Evolutionary conservation across 2,888 invertebrate species (phyloP), one percentile per base, ranked within the genome.

Genomic region (Tortrix viridana): DNA sequence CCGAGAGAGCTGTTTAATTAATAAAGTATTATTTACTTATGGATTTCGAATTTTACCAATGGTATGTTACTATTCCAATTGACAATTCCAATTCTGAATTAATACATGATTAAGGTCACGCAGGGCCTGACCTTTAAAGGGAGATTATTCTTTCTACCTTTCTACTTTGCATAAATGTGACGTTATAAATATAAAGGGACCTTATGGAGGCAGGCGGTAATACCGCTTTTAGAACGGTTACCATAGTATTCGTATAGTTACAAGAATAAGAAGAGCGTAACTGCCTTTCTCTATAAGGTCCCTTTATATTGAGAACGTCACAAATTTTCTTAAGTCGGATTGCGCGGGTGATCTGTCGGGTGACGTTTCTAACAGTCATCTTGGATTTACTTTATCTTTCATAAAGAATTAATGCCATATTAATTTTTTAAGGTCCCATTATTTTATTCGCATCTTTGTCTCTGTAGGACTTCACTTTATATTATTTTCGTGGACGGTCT

Each of bases 151-250:
- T 52, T 52, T 37, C 50, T 38, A 50, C 38, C 50, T 52, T 52
- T 44, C 56, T 41, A 43, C 63, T 63, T 63, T 47, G 63, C 63
- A 63, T 63, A 47, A 58, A 57, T 58, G n/a, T n/a, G n/a, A n/a
- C n/a, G n/a, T n/a, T n/a, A n/a, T n/a, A n/a, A n/a, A n/a, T n/a
- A n/a, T n/a, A n/a, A n/a, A n/a, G n/a, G n/a, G n/a, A n/a, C n/a
- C n/a, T n/a, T n/a, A n/a, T n/a, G n/a, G n/a, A n/a, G n/a, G n/a
- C n/a, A n/a, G n/a, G n/a, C n/a, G n/a, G n/a, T n/a, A n/a, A n/a
- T n/a, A n/a, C n/a, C n/a, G n/a, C n/a, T n/a, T n/a, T n/a, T n/a
- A n/a, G n/a, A n/a, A n/a, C n/a, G n/a, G n/a, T n/a, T n/a, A n/a
- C n/a, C n/a, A n/a, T n/a, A n/a, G n/a, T n/a, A n/a, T n/a, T n/a